These are phyloP conservation scores for Cosmopolites sordidus DNA, from an alignment of 2,888 invertebrate genomes.

Conservation along the genomic window DNA sequence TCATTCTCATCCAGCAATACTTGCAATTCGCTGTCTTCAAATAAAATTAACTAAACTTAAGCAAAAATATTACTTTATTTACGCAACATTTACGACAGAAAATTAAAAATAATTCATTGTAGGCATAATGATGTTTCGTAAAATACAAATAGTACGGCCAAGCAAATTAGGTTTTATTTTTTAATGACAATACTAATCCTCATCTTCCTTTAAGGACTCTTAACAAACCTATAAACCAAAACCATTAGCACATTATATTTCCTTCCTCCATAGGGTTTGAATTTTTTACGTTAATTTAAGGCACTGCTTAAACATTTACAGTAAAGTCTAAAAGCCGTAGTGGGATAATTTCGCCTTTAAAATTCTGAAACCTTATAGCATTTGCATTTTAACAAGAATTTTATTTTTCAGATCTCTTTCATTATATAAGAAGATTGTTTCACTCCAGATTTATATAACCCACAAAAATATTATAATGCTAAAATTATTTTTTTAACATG, in stretches of 20 bases:
- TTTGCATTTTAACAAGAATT: conserved; percentile 34
- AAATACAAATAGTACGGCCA: too few relatives aligned
- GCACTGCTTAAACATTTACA: conserved; percentile 12
- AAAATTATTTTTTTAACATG: too few relatives aligned
- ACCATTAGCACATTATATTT: background rate
- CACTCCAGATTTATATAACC: background rate
- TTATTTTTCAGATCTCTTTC: conserved; percentile 20
- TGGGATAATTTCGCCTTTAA: conserved; percentile 26
- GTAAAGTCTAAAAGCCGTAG: conserved; percentile 13
- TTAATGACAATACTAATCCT: too few relatives aligned
- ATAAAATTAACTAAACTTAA: too few relatives aligned
- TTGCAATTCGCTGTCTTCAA: too few relatives aligned
- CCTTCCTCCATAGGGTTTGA: background rate
- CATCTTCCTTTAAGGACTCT: background rate
- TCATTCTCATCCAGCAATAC: too few relatives aligned
- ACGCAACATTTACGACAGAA: too few relatives aligned
- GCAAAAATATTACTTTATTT: too few relatives aligned
- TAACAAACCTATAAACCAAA: background rate
- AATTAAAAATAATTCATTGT: too few relatives aligned
- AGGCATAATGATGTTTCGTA: too few relatives aligned
- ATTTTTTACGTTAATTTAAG: conserved; percentile 7
- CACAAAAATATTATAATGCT: too few relatives aligned
- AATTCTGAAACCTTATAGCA: conserved; percentile 29
- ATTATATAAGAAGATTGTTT: background rate
- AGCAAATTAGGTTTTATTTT: too few relatives aligned